Percentiles rank a stretch among this genome's conserved stretches.
phyloP scores from a whole-genome alignment of 2,797 vertebrate genomes.

The Danio aesculapii region DNA sequence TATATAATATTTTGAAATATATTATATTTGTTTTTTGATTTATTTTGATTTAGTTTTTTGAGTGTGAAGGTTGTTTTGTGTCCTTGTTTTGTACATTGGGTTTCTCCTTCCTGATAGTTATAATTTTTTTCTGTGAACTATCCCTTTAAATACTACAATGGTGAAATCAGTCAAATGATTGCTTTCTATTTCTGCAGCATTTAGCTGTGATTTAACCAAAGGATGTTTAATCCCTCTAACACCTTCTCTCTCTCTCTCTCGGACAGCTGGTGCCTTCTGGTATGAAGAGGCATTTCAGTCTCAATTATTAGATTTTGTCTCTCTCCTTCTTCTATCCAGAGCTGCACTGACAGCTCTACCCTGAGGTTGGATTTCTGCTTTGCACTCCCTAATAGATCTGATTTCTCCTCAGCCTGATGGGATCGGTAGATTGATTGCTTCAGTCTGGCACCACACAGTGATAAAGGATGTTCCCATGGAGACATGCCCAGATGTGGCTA shows the following conservation, averaged over 20 bases:
- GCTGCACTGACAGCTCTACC: conserved; percentile 49
- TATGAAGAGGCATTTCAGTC: conserved; percentile 57
- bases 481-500: conserved; percentile 44
- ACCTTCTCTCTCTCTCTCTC: conserved; percentile 39
- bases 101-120: conserved; percentile 23
- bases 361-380: conserved; percentile 52
- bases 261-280: conserved; percentile 47
- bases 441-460: conserved; percentile 52
- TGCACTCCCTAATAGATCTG: conserved; percentile 58
- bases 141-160: not conserved
- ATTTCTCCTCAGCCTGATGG: conserved; percentile 61
- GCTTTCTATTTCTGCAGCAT: conserved; percentile 28
- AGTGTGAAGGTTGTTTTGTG: conserved; percentile 40
- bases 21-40: too few species aligned
- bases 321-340: conserved; percentile 44
- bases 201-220: conserved; percentile 20
- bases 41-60: too few species aligned
- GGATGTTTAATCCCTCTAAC: conserved; percentile 41
- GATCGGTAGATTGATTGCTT: conserved; percentile 61
- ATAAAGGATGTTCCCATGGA: conserved; percentile 55
- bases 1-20: too few species aligned
- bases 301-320: conserved; percentile 58
- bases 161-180: not conserved
- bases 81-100: conserved; percentile 24
- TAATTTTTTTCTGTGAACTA: too few species aligned